Evolutionary conservation across 2,888 invertebrate species (phyloP), one percentile per base, ranked within the genome.

Genomic region (Limnephilus auricula): DNA sequence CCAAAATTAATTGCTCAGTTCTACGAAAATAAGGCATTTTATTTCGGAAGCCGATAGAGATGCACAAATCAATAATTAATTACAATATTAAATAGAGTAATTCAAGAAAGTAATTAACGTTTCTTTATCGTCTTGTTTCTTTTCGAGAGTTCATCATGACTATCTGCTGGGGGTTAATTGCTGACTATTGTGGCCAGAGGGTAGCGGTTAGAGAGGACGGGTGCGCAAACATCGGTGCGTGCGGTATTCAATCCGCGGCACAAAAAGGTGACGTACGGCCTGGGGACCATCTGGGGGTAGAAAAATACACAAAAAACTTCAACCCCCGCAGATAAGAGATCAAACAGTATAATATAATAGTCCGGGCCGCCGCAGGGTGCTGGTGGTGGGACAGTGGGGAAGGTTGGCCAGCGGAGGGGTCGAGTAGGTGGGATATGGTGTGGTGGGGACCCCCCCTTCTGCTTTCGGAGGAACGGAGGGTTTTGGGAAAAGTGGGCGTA

Each of bases 311-410:
- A 85, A 85, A 85, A n/a, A 85, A 85, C 85, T 85, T 85, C 40
- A 85, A 85, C 85, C 85, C 37, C 40, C 85, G 85, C 85, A 85
- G 85, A 85, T 85, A 85, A 85, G 85, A 85, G 85, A 85, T 25
- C 85, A 85, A 85, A 85, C 85, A 40, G 85, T 85, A 85, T 85
- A 85, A 85, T 85, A 85, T 85, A 85, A 85, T 85, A 85, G 85
- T 85, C 45, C 85, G 13, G 82, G 34, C 40, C 85, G 40, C 37
- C 37, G 34, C 34, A 37, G 84, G 84, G 84, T 82, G 31, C 34
- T 18, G 40, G 84, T 37, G 83, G 83, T 37, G 34, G 84, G 84
- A n/a, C 65, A 40, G n/a, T 25, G 45, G 45, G n/a, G 25, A n/a
- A 30, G 40, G 84, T 40, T 40, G 84, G n/a, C 65, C 65, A n/a